These are phyloP conservation scores for Prochilodus magdalenae DNA, from an alignment of 2,113 vertebrate species.

Conservation along the genomic window DNA sequence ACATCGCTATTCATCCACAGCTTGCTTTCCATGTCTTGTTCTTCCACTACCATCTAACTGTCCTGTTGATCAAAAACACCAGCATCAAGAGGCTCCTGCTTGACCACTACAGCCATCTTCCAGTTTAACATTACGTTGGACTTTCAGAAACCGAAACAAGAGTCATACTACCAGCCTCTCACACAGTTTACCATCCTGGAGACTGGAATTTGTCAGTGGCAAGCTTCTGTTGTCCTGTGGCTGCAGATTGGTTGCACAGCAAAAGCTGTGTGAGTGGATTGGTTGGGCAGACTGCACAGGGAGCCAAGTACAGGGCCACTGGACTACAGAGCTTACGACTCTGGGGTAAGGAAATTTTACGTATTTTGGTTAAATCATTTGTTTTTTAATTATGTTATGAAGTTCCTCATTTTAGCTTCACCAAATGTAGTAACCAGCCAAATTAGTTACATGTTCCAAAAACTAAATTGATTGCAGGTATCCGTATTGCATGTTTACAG, in stretches of 20 bases:
- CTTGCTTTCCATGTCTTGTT: conserved; percentile 16
- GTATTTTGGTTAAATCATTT: background rate
- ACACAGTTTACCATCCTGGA: conserved; percentile 73
- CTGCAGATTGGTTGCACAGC: conserved; percentile 63
- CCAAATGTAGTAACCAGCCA: no score
- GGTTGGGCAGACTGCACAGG: conserved; percentile 42
- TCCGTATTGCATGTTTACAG: no score
- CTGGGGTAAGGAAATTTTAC: conserved; percentile 81
- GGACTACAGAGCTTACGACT: conserved; percentile 91
- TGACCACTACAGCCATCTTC: conserved; percentile 18
- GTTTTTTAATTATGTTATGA: background rate
- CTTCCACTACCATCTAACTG: conserved; percentile 39
- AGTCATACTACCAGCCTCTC: conserved; percentile 62
- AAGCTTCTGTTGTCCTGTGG: conserved; percentile 71
- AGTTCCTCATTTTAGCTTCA: no score
- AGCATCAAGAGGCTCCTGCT: background rate
- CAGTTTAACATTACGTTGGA: conserved; percentile 4
- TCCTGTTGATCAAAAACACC: conserved; percentile 31
- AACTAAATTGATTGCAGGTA: no score
- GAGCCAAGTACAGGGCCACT: conserved; percentile 68
- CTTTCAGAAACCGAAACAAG: conserved; percentile 28
- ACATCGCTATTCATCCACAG: conserved; percentile 32
- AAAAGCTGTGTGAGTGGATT: conserved; percentile 63
- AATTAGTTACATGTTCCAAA: background rate
- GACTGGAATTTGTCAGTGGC: conserved; percentile 72